Evolutionary conservation across 2,888 invertebrate species (phyloP).

Genomic region (Pilophorus perplexus): DNA sequence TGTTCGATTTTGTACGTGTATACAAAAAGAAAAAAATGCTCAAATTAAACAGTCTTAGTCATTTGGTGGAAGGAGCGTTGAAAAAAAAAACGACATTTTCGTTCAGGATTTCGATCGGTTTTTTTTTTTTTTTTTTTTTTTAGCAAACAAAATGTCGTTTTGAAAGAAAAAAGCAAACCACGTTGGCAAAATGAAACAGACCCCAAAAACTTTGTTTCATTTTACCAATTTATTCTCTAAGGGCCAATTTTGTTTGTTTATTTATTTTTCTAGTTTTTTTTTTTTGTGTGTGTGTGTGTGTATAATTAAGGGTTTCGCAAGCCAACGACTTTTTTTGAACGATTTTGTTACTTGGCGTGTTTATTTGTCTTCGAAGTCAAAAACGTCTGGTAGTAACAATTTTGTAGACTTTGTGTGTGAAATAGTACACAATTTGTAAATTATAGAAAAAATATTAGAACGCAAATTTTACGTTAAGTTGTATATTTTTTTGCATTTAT

Average conservation of each 20-base stretch:
- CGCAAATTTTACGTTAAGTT: no score
- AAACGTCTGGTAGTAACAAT: conserved; percentile 1
- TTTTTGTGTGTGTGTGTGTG: no score
- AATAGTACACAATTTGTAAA: no score
- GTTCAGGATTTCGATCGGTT: no score
- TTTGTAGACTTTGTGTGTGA: no score
- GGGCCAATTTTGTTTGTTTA: conserved; percentile 6
- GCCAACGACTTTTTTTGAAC: conserved; percentile 4
- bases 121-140: no score
- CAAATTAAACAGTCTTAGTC: conserved; percentile 30
- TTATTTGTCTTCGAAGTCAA: conserved; percentile 3
- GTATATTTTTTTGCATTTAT: no score
- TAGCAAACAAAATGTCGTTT: no score
- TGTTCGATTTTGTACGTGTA: conserved; percentile 7
- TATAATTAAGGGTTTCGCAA: conserved; percentile 22
- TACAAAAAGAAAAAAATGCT: conserved; percentile 22
- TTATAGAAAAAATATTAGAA: no score
- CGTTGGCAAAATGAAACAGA: conserved; percentile 18
- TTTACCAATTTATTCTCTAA: background rate
- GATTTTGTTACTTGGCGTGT: background rate
- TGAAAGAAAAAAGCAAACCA: no score
- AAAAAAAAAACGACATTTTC: conserved; percentile 4
- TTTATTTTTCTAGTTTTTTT: conserved; percentile 11
- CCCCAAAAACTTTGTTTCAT: conserved; percentile 9
- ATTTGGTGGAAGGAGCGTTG: conserved; percentile 28